A percentile compares a stretch with the other conserved stretches of the same genome.
Conservation (phyloP, 1,140 invertebrate genomes). For the Zophobas morio region DNA sequence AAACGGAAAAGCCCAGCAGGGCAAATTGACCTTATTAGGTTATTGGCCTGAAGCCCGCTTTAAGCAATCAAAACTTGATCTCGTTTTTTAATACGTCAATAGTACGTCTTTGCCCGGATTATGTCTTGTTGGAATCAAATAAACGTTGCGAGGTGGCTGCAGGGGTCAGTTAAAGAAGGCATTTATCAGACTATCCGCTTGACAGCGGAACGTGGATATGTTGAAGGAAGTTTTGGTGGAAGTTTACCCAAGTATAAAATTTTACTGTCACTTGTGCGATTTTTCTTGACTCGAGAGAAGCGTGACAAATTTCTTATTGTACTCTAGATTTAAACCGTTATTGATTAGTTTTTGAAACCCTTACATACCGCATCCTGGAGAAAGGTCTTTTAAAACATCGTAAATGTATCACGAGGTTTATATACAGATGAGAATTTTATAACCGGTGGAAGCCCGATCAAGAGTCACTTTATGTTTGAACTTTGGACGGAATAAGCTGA, state of each 20-base stretch:
- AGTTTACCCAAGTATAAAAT: conserved; percentile 10
- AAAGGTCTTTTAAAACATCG: not conserved
- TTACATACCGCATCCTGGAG: not conserved
- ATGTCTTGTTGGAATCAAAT: conserved; percentile 19
- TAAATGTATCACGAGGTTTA: not conserved
- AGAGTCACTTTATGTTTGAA: not conserved
- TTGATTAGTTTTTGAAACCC: not conserved
- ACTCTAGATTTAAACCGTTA: not conserved
- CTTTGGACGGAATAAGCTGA: not conserved
- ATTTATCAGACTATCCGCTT: conserved; percentile 21
- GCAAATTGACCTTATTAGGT: too few species aligned
- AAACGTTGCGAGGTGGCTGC: conserved; percentile 7
- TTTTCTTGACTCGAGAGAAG: not conserved
- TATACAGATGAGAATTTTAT: not conserved
- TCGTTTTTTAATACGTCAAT: too few species aligned
- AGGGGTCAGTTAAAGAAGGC: conserved; percentile 18
- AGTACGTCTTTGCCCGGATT: not conserved
- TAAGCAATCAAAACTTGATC: too few species aligned
- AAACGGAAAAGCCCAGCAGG: too few species aligned
- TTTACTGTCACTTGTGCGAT: not conserved
- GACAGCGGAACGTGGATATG: conserved; percentile 21
- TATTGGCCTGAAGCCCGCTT: too few species aligned
- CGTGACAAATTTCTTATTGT: not conserved
- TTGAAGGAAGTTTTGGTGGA: not conserved
- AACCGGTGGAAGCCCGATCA: not conserved